Evolutionary conservation across 2,113 vertebrate genomes (phyloP), one percentile per base, ranked within the genome.

Genomic region (Lipophrys pholis): DNA sequence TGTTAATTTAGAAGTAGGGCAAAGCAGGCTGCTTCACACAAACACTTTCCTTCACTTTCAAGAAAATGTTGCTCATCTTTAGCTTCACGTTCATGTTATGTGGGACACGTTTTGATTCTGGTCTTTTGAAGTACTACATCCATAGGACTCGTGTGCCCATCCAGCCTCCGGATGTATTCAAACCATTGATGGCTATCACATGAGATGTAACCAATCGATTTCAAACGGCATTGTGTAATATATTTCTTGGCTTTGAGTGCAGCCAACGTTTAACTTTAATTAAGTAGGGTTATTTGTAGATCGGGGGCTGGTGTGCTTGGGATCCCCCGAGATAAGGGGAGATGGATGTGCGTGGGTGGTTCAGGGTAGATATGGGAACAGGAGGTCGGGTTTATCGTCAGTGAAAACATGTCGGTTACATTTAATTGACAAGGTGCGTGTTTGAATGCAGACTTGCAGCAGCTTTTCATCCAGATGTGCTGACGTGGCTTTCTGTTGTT

Each of bases 191-290:
- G 69, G 65, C 78, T 43, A 81, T 80, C 78, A 72, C 78, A 79
- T 59, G 61, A 85, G 75, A 76, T 85, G 69, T 74, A 73, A 76
- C n/a, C 36, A 70, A 89, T 82, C 14, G 57, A 88, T 90, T 53
- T 66, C 1, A 0, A 77, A 43, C 55, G 49, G 45, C 45, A 12
- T 85, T 76, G 72, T 78, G 42, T 48, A 76, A 75, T 60, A 61
- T 87, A 86, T 91, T 88, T 84, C 62, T 84, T 74, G 62, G 81
- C 76, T 81, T 57, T 59, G 45, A 74, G 61, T 16, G 40, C 43
- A 52, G 57, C 62, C 58, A 60, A 17, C 60, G 65, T 73, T 83
- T 77, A 43, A 30, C 42, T 51, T 14, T 78, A 89, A 87, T 91
- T 88, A 88, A 83, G 46, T 21, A 38, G 46, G 59, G 61, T 82